These are phyloP conservation scores for Percopsis omiscomaycus DNA, from an alignment of 2,797 vertebrate genomes.

Conservation along the genomic window DNA sequence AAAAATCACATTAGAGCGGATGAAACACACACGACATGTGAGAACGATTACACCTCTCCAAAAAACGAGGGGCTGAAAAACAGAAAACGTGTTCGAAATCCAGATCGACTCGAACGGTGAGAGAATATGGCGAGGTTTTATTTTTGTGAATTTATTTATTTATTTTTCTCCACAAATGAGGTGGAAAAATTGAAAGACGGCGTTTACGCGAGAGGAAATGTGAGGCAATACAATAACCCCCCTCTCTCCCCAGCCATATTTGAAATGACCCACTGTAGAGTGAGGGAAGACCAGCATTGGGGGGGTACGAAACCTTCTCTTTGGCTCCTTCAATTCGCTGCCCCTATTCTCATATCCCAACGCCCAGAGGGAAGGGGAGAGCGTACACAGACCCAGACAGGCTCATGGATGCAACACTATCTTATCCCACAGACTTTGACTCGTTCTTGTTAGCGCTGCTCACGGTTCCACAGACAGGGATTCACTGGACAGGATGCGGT, in stretches of 20 bases:
- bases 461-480: too few relatives aligned
- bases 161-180: conserved; percentile 64
- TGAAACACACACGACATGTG: conserved; percentile 68
- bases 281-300: conserved; percentile 17
- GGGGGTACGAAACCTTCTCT: background rate
- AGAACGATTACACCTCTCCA: conserved; percentile 61
- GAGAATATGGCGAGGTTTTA: conserved; percentile 59
- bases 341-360: background rate
- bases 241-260: conserved; percentile 47
- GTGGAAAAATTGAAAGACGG: conserved; percentile 67
- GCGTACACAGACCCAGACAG: too few relatives aligned
- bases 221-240: conserved; percentile 67
- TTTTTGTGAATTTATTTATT: conserved; percentile 66
- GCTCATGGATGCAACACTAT: too few relatives aligned
- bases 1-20: conserved; percentile 70
- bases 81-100: conserved; percentile 23
- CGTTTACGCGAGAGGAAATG: conserved; percentile 60
- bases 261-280: conserved; percentile 56
- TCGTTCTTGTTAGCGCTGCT: too few relatives aligned
- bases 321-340: background rate
- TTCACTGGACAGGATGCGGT: conserved; percentile 22
- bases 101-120: conserved; percentile 58
- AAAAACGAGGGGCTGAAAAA: conserved; percentile 29
- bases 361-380: too few relatives aligned
- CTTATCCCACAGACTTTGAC: too few relatives aligned